A percentile compares a stretch with the other conserved stretches of the same genome.
phyloP scores from a whole-genome alignment of 1,140 invertebrate species.

The Colletes latitarsis region DNA sequence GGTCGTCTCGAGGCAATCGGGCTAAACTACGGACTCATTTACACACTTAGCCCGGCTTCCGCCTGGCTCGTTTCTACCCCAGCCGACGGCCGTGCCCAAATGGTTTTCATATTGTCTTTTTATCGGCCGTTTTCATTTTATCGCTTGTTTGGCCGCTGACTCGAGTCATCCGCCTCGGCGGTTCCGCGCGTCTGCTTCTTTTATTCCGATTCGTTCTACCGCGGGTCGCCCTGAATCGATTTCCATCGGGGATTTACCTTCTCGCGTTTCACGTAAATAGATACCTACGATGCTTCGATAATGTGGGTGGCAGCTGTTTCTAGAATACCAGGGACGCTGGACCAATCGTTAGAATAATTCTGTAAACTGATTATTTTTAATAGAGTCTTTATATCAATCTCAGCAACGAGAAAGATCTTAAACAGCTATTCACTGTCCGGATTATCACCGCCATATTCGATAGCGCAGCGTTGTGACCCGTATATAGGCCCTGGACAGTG shows the following conservation, averaged over 20 bases:
- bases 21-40: slow-evolving; percentile 79
- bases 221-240: neutral
- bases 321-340: no score
- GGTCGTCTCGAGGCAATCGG: slow-evolving; percentile 74
- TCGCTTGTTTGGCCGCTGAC: slow-evolving; percentile 77
- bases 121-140: slow-evolving; percentile 81
- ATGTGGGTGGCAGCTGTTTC: neutral
- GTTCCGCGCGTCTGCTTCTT: slow-evolving; percentile 18
- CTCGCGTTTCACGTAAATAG: neutral
- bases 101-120: slow-evolving; percentile 82
- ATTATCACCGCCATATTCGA: no score
- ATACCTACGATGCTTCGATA: neutral
- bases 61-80: slow-evolving; percentile 65
- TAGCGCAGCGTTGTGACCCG: no score
- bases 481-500: no score
- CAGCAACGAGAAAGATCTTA: no score
- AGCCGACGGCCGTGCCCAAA: slow-evolving; percentile 65
- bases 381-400: no score
- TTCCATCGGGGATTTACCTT: slow-evolving; percentile 3
- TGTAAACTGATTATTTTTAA: no score
- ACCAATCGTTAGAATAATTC: no score
- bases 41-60: slow-evolving; percentile 75
- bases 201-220: neutral
- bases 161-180: slow-evolving; percentile 50
- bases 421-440: no score